A percentile compares a stretch with the other conserved stretches of the same genome.
Evolutionary conservation across 2,888 invertebrate genomes (phyloP).

Genomic region (Acleris literana): DNA sequence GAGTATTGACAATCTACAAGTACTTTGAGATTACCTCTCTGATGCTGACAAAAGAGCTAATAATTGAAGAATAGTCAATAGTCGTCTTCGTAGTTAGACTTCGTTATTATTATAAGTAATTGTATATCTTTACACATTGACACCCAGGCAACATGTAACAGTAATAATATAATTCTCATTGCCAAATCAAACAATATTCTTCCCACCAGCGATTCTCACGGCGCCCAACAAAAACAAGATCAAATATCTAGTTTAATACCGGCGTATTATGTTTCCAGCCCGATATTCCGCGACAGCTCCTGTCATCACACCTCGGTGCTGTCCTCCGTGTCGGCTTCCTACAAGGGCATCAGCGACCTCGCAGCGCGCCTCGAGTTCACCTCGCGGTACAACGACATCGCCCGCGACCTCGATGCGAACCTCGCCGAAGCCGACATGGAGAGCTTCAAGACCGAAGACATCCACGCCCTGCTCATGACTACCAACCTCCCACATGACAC

Average conservation of each 20-base stretch:
- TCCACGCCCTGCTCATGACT: constrained; percentile 90
- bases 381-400: constrained; percentile 92
- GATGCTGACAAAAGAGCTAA: too few relatives aligned
- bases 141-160: too few relatives aligned
- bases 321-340: constrained; percentile 91
- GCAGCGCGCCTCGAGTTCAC: constrained; percentile 78
- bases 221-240: background rate
- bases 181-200: too few relatives aligned
- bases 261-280: constrained; percentile 72
- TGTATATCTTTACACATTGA: too few relatives aligned
- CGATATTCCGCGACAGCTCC: constrained; percentile 89
- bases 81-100: too few relatives aligned
- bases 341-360: constrained; percentile 87
- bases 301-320: constrained; percentile 92
- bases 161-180: too few relatives aligned
- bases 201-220: constrained; percentile 1
- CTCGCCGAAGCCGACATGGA: constrained; percentile 98
- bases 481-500: constrained; percentile 88
- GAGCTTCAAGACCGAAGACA: constrained; percentile 95
- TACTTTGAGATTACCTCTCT: too few relatives aligned
- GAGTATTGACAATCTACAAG: too few relatives aligned
- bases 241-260: background rate
- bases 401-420: constrained; percentile 95
- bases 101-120: too few relatives aligned
- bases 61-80: too few relatives aligned